phyloP scores from a whole-genome alignment of 2,888 invertebrate genomes.

The Mythimna albipuncta region DNA sequence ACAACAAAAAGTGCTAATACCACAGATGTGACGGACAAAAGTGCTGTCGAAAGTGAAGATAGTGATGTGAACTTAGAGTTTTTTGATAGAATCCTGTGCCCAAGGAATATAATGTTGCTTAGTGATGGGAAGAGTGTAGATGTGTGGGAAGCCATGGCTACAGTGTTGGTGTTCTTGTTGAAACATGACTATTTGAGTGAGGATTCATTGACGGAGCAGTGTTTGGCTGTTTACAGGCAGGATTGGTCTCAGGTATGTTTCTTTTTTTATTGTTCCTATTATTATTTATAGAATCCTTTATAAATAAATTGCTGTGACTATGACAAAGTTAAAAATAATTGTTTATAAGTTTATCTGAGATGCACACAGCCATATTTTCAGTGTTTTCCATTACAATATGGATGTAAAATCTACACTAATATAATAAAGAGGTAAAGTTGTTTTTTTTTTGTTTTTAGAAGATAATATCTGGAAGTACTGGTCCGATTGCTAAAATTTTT shows the following conservation, averaged over 20 bases:
- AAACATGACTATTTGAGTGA: slow-evolving; percentile 90
- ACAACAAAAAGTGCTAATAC: background rate
- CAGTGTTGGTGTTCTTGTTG: slow-evolving; percentile 87
- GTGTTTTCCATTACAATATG: too few species aligned
- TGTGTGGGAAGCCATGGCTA: slow-evolving; percentile 84
- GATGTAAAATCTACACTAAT: too few species aligned
- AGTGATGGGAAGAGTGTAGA: slow-evolving; percentile 68
- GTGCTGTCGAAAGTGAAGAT: slow-evolving; percentile 38
- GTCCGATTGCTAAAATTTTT: too few species aligned
- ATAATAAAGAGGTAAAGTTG: too few species aligned
- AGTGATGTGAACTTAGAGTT: slow-evolving; percentile 69
- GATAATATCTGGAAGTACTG: too few species aligned
- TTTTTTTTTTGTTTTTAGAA: too few species aligned
- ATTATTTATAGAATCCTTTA: too few species aligned
- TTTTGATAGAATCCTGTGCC: slow-evolving; percentile 83
- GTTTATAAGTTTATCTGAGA: too few species aligned
- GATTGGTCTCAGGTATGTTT: slow-evolving; percentile 91
- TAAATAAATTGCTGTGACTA: too few species aligned
- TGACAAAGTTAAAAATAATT: too few species aligned
- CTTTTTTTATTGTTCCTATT: background rate
- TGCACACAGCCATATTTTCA: too few species aligned
- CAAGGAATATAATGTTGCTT: slow-evolving; percentile 82
- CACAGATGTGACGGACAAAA: slow-evolving; percentile 24
- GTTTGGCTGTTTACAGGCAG: slow-evolving; percentile 92
- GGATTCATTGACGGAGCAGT: slow-evolving; percentile 92